Evolutionary conservation across 1,140 invertebrate species (phyloP), one percentile per base, ranked within the genome.

Genomic region (Penaeus japonicus): DNA sequence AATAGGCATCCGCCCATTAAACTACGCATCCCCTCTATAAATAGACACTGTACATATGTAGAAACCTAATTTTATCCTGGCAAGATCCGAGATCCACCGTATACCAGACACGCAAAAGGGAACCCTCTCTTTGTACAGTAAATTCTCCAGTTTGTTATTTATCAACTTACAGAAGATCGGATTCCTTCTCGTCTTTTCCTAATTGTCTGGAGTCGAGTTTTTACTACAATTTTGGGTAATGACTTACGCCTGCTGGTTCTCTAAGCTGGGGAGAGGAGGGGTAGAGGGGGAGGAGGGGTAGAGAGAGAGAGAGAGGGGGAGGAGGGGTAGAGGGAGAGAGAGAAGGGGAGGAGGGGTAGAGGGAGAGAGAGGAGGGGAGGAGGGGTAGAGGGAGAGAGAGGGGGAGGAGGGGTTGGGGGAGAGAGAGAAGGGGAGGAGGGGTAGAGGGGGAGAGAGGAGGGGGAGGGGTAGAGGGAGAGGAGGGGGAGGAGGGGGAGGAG

Each of bases 101-200:
- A n/a, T 7, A 15, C 47, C 47, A 47, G 7, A 47, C 47, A 47
- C 2, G 47, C 10, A 47, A 12, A 0, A 47, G 47, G 47, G 15
- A 47, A 1, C 47, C 47, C 10, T 47, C 47, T 12, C 0, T 12
- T 12, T 47, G 47, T 47, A 12, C 47, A 47, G 47, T 47, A 47
- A 47, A 47, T 47, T 47, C 5, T 1, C 47, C 47, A 12, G 10
- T 47, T 47, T 47, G 47, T 47, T 47, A 47, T 47, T 47, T 12
- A 47, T 47, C 47, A 47, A 47, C 47, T 32, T 27, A 35, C 59
- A 53, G 82, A 32, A 39, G 82, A 53, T 84, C 59, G 54, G 32
- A 84, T 84, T 84, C 82, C 82, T 84, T 15, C 59, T 70, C 82
- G 82, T 84, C 47, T 65, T 84, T 70, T 53, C 59, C 59, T 84